Conservation (phyloP, 2,797 vertebrate species). For the Rhinophrynus dorsalis region DNA sequence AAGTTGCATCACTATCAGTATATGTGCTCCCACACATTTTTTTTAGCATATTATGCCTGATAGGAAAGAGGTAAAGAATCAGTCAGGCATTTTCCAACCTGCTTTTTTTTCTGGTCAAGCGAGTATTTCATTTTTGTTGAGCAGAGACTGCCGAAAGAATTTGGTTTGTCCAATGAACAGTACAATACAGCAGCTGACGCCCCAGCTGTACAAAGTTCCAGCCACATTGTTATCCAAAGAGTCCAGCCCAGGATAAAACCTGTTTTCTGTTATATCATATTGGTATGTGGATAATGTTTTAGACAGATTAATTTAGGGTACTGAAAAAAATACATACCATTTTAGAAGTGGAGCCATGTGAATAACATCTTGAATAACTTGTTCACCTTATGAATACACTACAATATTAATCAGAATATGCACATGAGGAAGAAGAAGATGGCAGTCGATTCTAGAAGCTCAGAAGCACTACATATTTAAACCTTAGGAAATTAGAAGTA, state of each 20-base stretch:
- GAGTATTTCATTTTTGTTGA: no score
- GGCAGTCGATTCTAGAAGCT: no score
- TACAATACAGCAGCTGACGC: slow-evolving; percentile 3
- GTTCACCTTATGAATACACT: slow-evolving; percentile 6
- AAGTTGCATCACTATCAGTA: no score
- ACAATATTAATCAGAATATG: no score
- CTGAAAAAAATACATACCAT: slow-evolving; percentile 55
- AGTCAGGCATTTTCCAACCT: no score
- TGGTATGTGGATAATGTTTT: slow-evolving; percentile 8
- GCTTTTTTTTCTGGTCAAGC: no score
- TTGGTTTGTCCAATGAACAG: slow-evolving; percentile 11
- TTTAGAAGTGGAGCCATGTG: slow-evolving; percentile 51
- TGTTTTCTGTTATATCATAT: slow-evolving; percentile 57
- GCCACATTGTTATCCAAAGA: not conserved
- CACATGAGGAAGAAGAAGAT: no score
- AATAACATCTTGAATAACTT: slow-evolving; percentile 58
- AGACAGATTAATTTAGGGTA: slow-evolving; percentile 59
- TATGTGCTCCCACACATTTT: no score
- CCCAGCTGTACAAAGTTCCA: slow-evolving; percentile 24
- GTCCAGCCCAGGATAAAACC: slow-evolving; percentile 41
- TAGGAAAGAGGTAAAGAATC: no score
- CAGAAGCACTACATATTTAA: no score
- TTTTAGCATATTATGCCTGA: no score
- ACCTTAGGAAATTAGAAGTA: no score
- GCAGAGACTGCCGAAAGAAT: not conserved